Evolutionary conservation across 2,113 vertebrate genomes (phyloP).

Genomic region (Dermatemys mawii): DNA sequence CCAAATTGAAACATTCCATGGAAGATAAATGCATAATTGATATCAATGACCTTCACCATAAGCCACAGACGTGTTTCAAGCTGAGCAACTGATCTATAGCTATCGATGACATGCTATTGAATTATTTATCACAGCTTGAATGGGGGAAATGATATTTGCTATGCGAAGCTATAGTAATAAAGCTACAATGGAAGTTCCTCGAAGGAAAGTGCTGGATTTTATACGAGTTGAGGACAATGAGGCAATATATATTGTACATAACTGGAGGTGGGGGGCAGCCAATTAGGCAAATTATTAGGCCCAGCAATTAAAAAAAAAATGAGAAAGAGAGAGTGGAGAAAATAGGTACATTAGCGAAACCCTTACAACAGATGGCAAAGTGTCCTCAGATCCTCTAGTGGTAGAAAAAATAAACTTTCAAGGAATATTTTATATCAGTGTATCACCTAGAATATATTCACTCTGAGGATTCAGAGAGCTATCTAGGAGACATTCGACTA

Average conservation of each 20-base stretch:
- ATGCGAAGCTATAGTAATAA: conserved; percentile 49
- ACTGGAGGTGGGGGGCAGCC: conserved; percentile 48
- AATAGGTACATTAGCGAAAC: conserved; percentile 77
- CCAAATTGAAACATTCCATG: conserved; percentile 45
- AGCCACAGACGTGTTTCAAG: conserved; percentile 73
- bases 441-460: conserved; percentile 68
- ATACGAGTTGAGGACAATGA: neutral
- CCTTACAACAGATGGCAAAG: conserved; percentile 81
- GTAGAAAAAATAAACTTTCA: conserved; percentile 63
- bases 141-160: conserved; percentile 76
- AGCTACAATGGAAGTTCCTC: conserved; percentile 43
- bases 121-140: conserved; percentile 81
- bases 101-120: conserved; percentile 81
- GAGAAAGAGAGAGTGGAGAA: conserved; percentile 26
- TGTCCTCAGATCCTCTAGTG: conserved; percentile 75
- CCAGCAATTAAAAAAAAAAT: conserved; percentile 53
- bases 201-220: conserved; percentile 11
- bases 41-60: conserved; percentile 65
- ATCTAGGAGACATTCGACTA: conserved; percentile 71
- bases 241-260: neutral
- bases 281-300: conserved; percentile 67
- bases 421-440: conserved; percentile 70
- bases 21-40: conserved; percentile 73
- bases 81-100: conserved; percentile 79
- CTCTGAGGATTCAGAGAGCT: conserved; percentile 64